Evolutionary conservation across 2,797 vertebrate genomes (phyloP).

Genomic region (Lagorchestes hirsutus): DNA sequence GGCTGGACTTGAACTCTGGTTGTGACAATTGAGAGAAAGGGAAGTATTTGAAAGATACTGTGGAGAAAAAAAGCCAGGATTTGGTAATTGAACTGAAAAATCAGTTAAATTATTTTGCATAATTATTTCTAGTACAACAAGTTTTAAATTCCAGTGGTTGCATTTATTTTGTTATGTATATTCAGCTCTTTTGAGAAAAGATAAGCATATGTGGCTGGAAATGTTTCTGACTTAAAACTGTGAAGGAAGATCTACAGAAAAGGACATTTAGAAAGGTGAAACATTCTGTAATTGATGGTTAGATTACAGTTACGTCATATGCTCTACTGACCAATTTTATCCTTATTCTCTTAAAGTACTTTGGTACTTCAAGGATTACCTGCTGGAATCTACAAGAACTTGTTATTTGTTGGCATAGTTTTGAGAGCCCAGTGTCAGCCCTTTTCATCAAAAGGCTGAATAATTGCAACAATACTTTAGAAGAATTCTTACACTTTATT

Average conservation of each 20-base stretch:
- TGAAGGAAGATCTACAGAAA: not conserved
- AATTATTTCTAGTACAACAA: not conserved
- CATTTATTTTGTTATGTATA: not conserved
- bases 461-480: too few species aligned
- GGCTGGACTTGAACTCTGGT: not conserved
- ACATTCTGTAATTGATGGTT: not conserved
- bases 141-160: not conserved
- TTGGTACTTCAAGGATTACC: too few species aligned
- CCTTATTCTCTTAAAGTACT: not conserved
- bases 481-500: too few species aligned
- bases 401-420: too few species aligned
- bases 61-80: too few species aligned
- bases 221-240: not conserved
- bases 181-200: conserved; percentile 22
- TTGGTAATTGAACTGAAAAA: not conserved
- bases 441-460: too few species aligned
- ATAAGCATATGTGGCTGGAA: not conserved
- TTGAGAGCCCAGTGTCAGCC: too few species aligned
- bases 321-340: not conserved
- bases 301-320: not conserved
- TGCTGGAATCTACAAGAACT: too few species aligned
- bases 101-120: not conserved
- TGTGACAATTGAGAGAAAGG: too few species aligned
- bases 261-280: not conserved
- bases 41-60: too few species aligned